Evolutionary conservation across 2,797 vertebrate genomes (phyloP), one percentile per base, ranked within the genome.

Genomic region (Sebastes diaconus): DNA sequence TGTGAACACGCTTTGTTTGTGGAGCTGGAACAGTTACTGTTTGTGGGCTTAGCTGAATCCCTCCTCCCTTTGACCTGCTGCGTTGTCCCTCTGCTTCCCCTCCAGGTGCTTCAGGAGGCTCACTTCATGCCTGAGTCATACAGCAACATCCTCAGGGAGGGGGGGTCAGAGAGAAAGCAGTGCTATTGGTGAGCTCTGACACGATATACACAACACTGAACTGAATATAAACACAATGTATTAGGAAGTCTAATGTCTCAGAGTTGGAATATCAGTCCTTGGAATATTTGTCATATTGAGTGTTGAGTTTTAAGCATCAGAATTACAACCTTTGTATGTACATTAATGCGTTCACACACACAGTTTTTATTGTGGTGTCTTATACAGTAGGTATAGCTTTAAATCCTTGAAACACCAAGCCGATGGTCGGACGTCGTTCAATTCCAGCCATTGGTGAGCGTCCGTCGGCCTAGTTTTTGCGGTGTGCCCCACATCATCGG

Each of bases 1-100:
- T 58, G 68, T 58, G 68, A 85, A 84, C 46, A 58, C 13, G 68
- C 67, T 83, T 66, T 86, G 68, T 83, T 85, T 66, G 58, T 57
- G 8, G 58, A 80, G 34, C 36, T 42, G 36, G 27, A 61, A 10
- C 50, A 24, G 68, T 68, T 68, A 39, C 63, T 85, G 42, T 79
- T 82, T 22, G 54, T 71, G 50, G 27, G 78, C 34, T 50, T 36
- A 65, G 59, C 13, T 54, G 64, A 61, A 73, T 73, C 32, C 30
- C 14, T 24, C 74, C 64, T 55, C 66, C 57, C 50, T 73, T 67
- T 84, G 46, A 83, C 83, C 60, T 29, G 20, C 55, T 42, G n/a
- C 5, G 6, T 34, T 58, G 57, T 54, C 24, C 13, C 30, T 64
- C 27, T 46, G 30, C 30, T 54, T 68, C n/a, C 14, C 14, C 30